phyloP scores from a whole-genome alignment of 2,888 invertebrate genomes.

The Campoplex nolae region DNA sequence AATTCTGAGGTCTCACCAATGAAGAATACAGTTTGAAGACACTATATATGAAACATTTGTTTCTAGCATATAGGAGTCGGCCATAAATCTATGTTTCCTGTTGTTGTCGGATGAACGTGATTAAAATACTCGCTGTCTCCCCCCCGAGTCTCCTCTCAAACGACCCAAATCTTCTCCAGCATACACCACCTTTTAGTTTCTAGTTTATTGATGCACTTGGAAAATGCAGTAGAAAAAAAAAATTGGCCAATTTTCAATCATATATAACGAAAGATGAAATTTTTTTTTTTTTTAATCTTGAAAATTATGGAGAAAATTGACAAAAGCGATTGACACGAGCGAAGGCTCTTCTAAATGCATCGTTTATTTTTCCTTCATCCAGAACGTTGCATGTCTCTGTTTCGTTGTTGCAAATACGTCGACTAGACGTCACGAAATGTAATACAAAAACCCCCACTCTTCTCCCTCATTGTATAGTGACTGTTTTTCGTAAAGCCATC shows the following conservation, averaged over 20 bases:
- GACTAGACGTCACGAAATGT: conserved; percentile 69
- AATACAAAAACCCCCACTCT: conserved; percentile 37
- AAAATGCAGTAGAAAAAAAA: conserved; percentile 40
- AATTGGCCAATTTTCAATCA: not conserved
- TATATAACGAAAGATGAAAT: not conserved
- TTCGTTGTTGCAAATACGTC: conserved; percentile 73
- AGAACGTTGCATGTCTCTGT: conserved; percentile 77
- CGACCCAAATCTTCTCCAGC: conserved; percentile 52
- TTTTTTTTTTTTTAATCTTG: not conserved
- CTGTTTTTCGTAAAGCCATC: conserved; percentile 44
- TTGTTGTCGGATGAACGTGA: conserved; percentile 69
- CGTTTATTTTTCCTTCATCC: conserved; percentile 73
- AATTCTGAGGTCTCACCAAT: conserved; percentile 35
- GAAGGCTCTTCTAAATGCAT: conserved; percentile 76
- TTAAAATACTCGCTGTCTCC: conserved; percentile 63
- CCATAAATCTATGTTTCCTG: conserved; percentile 74
- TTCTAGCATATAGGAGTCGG: conserved; percentile 76
- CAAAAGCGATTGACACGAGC: not conserved
- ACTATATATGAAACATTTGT: conserved; percentile 51
- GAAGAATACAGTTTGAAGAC: conserved; percentile 14
- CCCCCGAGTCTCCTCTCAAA: conserved; percentile 36
- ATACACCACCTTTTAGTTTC: conserved; percentile 45
- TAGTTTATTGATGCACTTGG: conserved; percentile 64
- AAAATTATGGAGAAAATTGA: not conserved
- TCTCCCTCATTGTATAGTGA: conserved; percentile 60